These are phyloP conservation scores for Axis porcinus DNA, from an alignment of 2,113 vertebrate genomes.

Conservation along the genomic window DNA sequence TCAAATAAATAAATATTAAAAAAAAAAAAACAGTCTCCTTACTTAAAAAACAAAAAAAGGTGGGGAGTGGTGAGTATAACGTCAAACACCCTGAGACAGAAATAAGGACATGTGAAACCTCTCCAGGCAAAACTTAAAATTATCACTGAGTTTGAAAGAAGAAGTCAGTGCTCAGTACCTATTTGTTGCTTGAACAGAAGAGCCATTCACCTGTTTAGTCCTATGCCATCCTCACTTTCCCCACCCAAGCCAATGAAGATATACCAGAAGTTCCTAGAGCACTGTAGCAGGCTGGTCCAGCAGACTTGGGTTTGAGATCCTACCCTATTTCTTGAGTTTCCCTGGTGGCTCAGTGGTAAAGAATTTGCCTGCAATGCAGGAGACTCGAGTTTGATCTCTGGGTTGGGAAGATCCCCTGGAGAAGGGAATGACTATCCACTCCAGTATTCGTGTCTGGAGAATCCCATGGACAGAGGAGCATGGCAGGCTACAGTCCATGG, in stretches of 20 bases:
- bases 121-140: background rate
- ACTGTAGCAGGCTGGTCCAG: background rate
- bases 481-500: background rate
- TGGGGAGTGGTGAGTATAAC: background rate
- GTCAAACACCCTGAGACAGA: background rate
- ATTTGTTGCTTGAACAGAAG: background rate
- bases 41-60: background rate
- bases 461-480: background rate
- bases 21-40: background rate
- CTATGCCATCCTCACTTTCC: no score
- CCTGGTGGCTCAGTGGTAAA: background rate
- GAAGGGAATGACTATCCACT: background rate
- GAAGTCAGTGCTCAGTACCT: background rate
- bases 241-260: no score
- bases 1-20: background rate
- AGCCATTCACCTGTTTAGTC: background rate
- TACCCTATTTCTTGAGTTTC: background rate
- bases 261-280: background rate
- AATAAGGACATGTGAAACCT: background rate
- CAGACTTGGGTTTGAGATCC: rapidly evolving
- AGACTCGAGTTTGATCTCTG: background rate
- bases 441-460: background rate
- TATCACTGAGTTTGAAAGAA: background rate
- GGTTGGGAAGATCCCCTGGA: background rate
- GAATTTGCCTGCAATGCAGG: background rate